A percentile compares a stretch with the other conserved stretches of the same genome.
Evolutionary conservation across 2,113 vertebrate genomes (phyloP).

Genomic region (Poeciliopsis prolifica): DNA sequence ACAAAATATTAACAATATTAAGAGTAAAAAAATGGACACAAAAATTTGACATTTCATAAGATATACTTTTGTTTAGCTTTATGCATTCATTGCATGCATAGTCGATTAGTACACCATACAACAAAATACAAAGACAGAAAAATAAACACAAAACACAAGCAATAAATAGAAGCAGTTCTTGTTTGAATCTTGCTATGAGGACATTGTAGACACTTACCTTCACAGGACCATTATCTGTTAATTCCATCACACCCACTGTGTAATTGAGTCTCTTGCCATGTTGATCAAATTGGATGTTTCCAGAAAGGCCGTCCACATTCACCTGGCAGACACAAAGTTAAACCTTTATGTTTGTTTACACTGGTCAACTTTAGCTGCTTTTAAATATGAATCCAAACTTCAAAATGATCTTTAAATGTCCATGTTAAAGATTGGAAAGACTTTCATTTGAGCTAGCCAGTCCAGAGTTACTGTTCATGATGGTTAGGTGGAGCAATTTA

Average conservation of each 20-base stretch:
- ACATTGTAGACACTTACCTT: constrained; percentile 83
- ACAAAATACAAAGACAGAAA: background rate
- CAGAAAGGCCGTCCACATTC: constrained; percentile 94
- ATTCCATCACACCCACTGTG: constrained; percentile 96
- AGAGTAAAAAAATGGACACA: too few species aligned
- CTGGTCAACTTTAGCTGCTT: background rate
- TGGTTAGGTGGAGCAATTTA: background rate
- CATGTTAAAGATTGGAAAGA: background rate
- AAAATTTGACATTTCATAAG: background rate
- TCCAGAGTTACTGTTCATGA: background rate
- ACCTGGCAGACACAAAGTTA: constrained; percentile 79
- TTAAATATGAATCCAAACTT: background rate
- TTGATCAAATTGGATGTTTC: constrained; percentile 99
- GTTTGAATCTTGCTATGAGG: too few species aligned
- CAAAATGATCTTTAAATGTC: background rate
- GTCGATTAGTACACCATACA: background rate
- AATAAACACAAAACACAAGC: background rate
- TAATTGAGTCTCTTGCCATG: constrained; percentile 98
- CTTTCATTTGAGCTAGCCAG: background rate
- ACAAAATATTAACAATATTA: too few species aligned
- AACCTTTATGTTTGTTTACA: too few species aligned
- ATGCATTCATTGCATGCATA: background rate
- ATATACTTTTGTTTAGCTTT: background rate
- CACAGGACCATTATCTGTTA: constrained; percentile 94
- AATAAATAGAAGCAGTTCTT: background rate